Base-by-base conservation (phyloP, 2,888 invertebrate species). In the Spialia ferax region DNA sequence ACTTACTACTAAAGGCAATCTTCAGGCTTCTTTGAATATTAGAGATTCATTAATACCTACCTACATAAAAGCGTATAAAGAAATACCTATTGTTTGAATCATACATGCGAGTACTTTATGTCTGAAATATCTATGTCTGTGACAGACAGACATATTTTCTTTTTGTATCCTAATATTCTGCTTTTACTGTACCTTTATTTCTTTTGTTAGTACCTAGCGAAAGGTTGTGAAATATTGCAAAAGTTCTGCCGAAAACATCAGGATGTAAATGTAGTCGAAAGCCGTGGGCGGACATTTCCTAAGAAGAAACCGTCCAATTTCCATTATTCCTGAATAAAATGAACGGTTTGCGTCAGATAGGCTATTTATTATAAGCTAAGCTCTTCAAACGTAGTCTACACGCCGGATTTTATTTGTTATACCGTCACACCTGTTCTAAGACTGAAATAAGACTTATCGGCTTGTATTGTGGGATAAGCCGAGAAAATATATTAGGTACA, bases 311-410 rank as follows among this genome's bases (percentile, higher is more conserved):
- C 55, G 59, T 52, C 64, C 26, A 38, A 20, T 59, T 38, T 60
- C 65, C 56, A 64, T 70, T 70, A 71, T 71, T 69, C 67, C 64
- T 42, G 63, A 63, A n/a, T n/a, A 55, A 68, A 70, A 70, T 64
- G 64, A 60, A 64, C 57, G 45, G 63, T 55, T 54, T 29, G 48
- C 35, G 61, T 66, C 69, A 67, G 61, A 64, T 63, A 66, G 23
- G 57, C 54, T 62, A 64, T 68, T 69, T 64, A 64, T 69, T 71
- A 64, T 52, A 50, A 48, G 48, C 63, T 63, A 79, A 77, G 76
- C 35, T 38, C 57, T 38, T 32, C 29, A 26, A 23, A 29, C 11
- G 15, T n/a, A 15, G 18, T 48, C 20, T 48, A 48, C 38, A 48
- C 52, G 23, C 52, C 38, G 26, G 52, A 62, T 50, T 32, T 35